Conservation (phyloP, 2,797 vertebrate genomes). For the Euthynnus affinis region DNA sequence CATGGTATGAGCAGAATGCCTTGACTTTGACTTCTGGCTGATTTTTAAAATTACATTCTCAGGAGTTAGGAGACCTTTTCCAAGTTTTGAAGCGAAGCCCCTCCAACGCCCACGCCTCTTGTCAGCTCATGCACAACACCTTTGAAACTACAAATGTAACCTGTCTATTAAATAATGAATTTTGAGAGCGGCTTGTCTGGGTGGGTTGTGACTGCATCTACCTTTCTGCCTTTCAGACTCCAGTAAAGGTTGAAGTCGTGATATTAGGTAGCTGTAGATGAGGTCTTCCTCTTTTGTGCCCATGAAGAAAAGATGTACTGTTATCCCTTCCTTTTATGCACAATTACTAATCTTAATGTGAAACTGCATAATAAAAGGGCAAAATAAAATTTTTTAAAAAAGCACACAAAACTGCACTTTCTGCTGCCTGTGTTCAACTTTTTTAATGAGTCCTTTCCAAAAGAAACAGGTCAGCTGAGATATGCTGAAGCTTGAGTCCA, state of each 20-base stretch:
- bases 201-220: conserved; percentile 8
- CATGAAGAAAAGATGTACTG: neutral
- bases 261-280: neutral
- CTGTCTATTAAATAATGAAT: conserved; percentile 71
- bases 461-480: neutral
- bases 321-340: neutral
- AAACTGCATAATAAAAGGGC: neutral
- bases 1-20: conserved; percentile 18
- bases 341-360: conserved; percentile 12
- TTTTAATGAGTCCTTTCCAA: conserved; percentile 19
- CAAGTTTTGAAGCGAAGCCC: conserved; percentile 52
- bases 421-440: neutral
- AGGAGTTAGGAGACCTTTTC: conserved; percentile 63
- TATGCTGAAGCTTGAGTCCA: conserved; percentile 21
- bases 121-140: conserved; percentile 18
- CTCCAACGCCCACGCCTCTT: conserved; percentile 31
- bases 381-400: conserved; percentile 4
- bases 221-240: conserved; percentile 23
- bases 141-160: conserved; percentile 63
- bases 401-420: neutral
- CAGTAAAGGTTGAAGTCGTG: conserved; percentile 57
- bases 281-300: neutral
- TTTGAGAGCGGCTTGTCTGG: conserved; percentile 38
- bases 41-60: conserved; percentile 55
- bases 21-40: conserved; percentile 23